Conservation (phyloP, 2,797 vertebrate species). For the Uromys caudimaculatus region DNA sequence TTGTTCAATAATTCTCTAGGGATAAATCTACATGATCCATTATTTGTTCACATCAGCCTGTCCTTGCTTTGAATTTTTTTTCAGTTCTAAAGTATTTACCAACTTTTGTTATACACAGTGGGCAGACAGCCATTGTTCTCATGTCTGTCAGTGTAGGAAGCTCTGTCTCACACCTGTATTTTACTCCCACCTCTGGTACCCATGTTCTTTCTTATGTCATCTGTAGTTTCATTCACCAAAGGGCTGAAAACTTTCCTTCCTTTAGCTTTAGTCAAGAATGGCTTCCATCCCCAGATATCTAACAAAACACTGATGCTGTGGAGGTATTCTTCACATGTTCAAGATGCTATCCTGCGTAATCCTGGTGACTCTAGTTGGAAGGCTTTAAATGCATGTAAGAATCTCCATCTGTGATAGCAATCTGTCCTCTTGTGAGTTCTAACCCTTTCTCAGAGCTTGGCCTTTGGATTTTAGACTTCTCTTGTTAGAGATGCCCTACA, state of each 20-base stretch:
- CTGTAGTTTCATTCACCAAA: background rate
- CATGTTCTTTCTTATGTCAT: background rate
- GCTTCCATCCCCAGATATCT: background rate
- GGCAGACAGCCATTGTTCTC: background rate
- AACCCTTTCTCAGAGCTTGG: background rate
- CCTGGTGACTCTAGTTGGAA: background rate
- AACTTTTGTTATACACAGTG: background rate
- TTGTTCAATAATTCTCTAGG: no score
- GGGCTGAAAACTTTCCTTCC: background rate
- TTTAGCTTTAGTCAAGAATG: background rate
- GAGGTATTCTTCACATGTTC: background rate
- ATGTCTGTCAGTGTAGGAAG: accelerated
- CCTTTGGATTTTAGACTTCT: background rate
- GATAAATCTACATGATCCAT: background rate
- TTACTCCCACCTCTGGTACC: background rate
- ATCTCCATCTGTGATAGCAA: background rate
- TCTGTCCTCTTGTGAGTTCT: background rate
- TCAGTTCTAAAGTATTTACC: background rate
- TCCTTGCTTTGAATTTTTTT: background rate
- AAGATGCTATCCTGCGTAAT: background rate
- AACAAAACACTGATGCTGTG: background rate
- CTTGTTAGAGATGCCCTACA: background rate
- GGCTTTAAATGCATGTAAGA: background rate
- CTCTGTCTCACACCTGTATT: background rate
- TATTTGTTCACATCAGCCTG: no score